phyloP scores from a whole-genome alignment of 92 coral and sea anemone species.

The Epizoanthus rinbou region DNA sequence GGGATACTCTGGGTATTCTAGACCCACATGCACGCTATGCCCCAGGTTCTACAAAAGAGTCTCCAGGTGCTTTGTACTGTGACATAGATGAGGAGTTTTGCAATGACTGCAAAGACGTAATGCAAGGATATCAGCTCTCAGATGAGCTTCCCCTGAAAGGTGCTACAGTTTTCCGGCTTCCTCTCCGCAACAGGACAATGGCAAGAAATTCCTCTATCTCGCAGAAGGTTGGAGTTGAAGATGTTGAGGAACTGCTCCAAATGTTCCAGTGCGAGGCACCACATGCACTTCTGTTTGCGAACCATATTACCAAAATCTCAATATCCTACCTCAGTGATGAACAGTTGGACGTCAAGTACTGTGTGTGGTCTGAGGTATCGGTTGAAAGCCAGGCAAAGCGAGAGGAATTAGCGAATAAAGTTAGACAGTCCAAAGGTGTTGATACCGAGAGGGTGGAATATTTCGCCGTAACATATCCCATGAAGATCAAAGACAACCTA shows the following conservation, averaged over 20 bases:
- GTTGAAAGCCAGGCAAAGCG: constrained; percentile 31
- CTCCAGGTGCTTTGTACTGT: constrained; percentile 18
- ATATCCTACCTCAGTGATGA: constrained; percentile 7
- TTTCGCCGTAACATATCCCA: constrained; percentile 33
- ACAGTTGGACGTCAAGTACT: constrained; percentile 11
- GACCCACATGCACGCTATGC: constrained; percentile 42
- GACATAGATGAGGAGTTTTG: constrained; percentile 7
- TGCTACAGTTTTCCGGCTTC: constrained; percentile 46
- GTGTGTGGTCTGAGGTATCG: constrained; percentile 36
- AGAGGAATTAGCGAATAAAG: background rate
- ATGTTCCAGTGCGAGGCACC: constrained; percentile 14
- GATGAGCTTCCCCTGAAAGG: constrained; percentile 29
- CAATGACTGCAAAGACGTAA: constrained; percentile 4
- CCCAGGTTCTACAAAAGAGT: constrained; percentile 4
- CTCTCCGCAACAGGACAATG: constrained; percentile 22
- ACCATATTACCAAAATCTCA: constrained; percentile 38
- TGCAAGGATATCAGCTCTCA: constrained; percentile 15
- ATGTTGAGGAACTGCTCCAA: background rate
- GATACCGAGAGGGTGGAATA: constrained; percentile 13
- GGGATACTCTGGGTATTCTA: constrained; percentile 30
- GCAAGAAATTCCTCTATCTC: constrained; percentile 32
- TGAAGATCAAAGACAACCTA: constrained; percentile 34
- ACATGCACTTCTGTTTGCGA: constrained; percentile 26
- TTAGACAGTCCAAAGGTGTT: constrained; percentile 1
- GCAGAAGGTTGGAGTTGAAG: background rate